phyloP scores from a whole-genome alignment of 2,888 invertebrate species.

The Serrognathus titanus region DNA sequence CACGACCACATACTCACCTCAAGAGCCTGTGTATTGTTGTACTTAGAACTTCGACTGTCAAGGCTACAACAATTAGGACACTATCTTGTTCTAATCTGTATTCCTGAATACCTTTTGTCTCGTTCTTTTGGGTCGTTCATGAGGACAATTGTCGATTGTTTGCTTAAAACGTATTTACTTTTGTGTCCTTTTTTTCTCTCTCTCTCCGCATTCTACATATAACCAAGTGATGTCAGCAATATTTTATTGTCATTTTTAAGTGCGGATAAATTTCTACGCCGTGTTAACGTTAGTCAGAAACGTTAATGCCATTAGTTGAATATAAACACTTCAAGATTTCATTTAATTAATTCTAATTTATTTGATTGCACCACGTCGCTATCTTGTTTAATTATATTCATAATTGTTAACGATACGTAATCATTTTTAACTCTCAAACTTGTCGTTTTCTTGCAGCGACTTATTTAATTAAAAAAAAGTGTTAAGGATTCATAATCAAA shows the following conservation, averaged over 20 bases:
- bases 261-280: background rate
- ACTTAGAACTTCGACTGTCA: constrained; percentile 28
- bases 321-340: no score
- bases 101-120: constrained; percentile 1
- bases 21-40: constrained; percentile 26
- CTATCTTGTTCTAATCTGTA: constrained; percentile 10
- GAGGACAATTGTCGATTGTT: constrained; percentile 23
- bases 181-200: constrained; percentile 8
- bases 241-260: background rate
- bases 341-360: no score
- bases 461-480: no score
- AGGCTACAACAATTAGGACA: constrained; percentile 27
- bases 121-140: constrained; percentile 1
- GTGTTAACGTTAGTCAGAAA: no score
- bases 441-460: no score
- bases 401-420: no score
- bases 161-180: constrained; percentile 22
- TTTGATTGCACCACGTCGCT: no score
- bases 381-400: no score
- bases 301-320: no score
- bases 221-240: background rate
- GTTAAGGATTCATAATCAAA: no score
- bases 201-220: background rate
- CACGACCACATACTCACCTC: constrained; percentile 22
- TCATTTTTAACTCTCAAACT: no score